A percentile compares a stretch with the other conserved stretches of the same genome.
These are phyloP conservation scores for Frankliniella fusca DNA, from an alignment of 2,888 invertebrate species.

Conservation along the genomic window DNA sequence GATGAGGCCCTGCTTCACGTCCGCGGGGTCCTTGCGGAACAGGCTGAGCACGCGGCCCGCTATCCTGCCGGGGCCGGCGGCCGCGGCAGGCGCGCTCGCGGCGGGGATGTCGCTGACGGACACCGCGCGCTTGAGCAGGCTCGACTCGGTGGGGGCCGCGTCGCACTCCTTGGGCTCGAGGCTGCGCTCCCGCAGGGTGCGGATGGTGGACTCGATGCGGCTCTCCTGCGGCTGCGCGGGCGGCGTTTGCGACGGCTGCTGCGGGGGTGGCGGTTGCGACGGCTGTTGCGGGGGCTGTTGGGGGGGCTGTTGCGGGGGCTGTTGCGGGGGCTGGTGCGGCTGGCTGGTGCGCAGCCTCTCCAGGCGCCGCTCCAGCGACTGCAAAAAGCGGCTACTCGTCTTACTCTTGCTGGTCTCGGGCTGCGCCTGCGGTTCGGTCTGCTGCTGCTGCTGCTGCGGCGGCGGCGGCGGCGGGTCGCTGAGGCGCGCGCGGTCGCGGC, in stretches of 20 bases:
- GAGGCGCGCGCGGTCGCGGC: conserved; percentile 29
- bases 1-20: conserved; percentile 24
- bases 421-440: neutral
- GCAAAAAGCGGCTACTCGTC: conserved; percentile 36
- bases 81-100: conserved; percentile 43
- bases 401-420: conserved; percentile 10
- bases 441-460: neutral
- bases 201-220: conserved; percentile 41
- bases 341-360: conserved; percentile 27
- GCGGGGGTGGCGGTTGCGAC: conserved; percentile 22
- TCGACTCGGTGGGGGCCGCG: conserved; percentile 55
- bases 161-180: conserved; percentile 43
- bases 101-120: conserved; percentile 50
- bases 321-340: conserved; percentile 27
- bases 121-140: conserved; percentile 65
- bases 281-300: neutral
- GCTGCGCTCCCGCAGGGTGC: conserved; percentile 42
- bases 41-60: conserved; percentile 63
- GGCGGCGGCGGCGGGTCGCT: conserved; percentile 1
- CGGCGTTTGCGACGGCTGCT: conserved; percentile 12
- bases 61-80: conserved; percentile 65
- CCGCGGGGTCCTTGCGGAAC: conserved; percentile 56
- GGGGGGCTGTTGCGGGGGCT: conserved; percentile 20
- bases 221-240: conserved; percentile 20
- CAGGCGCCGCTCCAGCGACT: conserved; percentile 40